Conservation (phyloP, 2,888 invertebrate genomes). For the Drosophila meridionalis region DNA sequence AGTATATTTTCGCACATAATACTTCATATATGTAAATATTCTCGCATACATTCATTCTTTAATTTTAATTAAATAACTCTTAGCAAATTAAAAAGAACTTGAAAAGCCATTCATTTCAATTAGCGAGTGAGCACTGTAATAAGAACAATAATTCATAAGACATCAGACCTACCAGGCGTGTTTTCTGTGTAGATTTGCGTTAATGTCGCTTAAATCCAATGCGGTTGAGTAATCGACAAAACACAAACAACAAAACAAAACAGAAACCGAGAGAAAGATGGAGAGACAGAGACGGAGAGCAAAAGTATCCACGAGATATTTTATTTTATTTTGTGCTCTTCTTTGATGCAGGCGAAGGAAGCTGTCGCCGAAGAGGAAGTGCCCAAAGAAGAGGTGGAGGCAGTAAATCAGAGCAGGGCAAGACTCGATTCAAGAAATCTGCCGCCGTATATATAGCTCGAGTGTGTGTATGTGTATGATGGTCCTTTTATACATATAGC, state of each 20-base stretch:
- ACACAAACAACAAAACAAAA: slow-evolving; percentile 36
- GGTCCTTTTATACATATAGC: slow-evolving; percentile 15
- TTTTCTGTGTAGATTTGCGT: slow-evolving; percentile 28
- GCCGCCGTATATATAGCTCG: slow-evolving; percentile 39
- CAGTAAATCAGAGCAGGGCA: slow-evolving; percentile 73
- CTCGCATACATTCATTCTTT: background rate
- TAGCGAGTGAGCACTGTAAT: slow-evolving; percentile 20
- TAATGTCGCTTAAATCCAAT: slow-evolving; percentile 60
- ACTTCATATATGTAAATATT: background rate
- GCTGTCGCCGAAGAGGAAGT: slow-evolving; percentile 60
- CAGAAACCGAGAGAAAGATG: slow-evolving; percentile 5
- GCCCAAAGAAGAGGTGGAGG: slow-evolving; percentile 39
- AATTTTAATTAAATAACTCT: background rate
- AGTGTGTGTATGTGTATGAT: slow-evolving; percentile 16
- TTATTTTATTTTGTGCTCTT: background rate
- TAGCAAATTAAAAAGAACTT: background rate
- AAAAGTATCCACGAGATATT: slow-evolving; percentile 62
- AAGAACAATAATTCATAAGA: slow-evolving; percentile 18
- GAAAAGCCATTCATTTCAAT: background rate
- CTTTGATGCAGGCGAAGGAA: slow-evolving; percentile 27
- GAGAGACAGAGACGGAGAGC: background rate
- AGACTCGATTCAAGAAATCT: slow-evolving; percentile 57
- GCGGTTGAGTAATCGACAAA: slow-evolving; percentile 41
- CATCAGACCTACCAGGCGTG: slow-evolving; percentile 60
- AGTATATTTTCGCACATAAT: background rate